Percentiles rank a stretch among this genome's conserved stretches.
Evolutionary conservation across 2,797 vertebrate genomes (phyloP).

Genomic region (Peromyscus nudipes): DNA sequence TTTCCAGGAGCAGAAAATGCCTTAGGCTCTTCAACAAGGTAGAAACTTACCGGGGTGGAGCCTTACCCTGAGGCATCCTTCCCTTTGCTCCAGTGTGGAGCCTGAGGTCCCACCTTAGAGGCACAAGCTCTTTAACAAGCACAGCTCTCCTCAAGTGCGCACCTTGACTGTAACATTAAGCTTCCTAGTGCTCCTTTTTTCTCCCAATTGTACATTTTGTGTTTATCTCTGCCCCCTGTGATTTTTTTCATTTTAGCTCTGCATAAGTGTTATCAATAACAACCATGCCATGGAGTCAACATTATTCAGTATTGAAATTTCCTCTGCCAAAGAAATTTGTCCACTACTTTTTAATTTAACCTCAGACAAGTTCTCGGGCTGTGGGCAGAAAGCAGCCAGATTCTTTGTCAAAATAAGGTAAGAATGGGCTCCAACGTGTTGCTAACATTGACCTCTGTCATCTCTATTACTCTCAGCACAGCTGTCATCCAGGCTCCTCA

Average conservation of each 20-base stretch:
- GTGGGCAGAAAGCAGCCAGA: not conserved
- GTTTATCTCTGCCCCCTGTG: not conserved
- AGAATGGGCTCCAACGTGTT: not conserved
- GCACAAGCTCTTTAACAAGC: not conserved
- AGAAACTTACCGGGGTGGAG: not conserved
- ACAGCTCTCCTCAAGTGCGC: not conserved
- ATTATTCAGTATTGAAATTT: not conserved
- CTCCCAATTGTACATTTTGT: not conserved
- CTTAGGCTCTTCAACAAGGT: not conserved
- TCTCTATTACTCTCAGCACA: not conserved
- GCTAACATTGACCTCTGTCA: not conserved
- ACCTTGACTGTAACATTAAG: not conserved
- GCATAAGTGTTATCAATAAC: not conserved
- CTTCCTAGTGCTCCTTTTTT: not conserved
- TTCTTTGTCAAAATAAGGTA: not conserved
- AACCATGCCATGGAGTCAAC: not conserved
- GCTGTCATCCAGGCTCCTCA: not conserved
- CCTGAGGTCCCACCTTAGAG: not conserved
- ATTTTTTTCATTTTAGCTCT: not conserved
- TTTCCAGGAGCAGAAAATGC: not conserved
- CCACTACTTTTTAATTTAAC: not conserved
- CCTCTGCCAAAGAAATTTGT: not conserved
- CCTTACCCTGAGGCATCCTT: not conserved
- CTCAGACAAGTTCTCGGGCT: not conserved
- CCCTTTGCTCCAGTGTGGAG: not conserved